phyloP scores from a whole-genome alignment of 1,140 invertebrate species.

The Nasonia vitripennis region DNA sequence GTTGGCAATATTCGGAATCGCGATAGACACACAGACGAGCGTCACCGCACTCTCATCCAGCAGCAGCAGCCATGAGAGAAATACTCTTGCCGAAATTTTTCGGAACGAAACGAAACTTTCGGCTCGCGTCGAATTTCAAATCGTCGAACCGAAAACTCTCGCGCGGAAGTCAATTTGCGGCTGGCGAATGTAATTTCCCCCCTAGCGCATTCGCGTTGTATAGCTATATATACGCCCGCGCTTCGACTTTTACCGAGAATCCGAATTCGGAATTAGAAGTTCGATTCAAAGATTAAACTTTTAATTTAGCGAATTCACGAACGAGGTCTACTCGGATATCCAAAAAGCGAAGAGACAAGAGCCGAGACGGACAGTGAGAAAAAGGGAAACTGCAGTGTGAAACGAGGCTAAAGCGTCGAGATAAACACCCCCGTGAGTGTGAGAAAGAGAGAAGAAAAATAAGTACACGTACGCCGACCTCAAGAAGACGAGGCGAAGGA shows the following conservation, averaged over 20 bases:
- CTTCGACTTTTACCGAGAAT: neutral
- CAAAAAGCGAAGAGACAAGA: slow-evolving; percentile 6
- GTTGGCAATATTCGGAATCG: no score
- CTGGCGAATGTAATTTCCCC: neutral
- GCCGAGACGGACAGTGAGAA: neutral
- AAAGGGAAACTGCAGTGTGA: slow-evolving; percentile 4
- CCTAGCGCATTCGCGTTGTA: no score
- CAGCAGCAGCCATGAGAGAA: neutral
- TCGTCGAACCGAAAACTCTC: neutral
- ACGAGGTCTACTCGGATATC: neutral
- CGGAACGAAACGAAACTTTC: neutral
- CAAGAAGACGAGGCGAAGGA: neutral
- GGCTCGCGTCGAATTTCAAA: neutral
- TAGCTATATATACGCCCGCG: no score
- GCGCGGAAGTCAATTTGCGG: neutral
- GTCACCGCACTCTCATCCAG: neutral
- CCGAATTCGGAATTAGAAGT: neutral
- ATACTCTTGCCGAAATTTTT: neutral
- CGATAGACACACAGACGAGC: no score
- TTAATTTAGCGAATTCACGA: no score
- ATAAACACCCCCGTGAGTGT: slow-evolving; percentile 11
- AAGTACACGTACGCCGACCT: neutral
- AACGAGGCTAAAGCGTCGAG: slow-evolving; percentile 33
- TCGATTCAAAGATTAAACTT: neutral
- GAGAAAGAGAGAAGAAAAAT: neutral